phyloP scores from a whole-genome alignment of 2,888 invertebrate species.

The Xylocampa areola region DNA sequence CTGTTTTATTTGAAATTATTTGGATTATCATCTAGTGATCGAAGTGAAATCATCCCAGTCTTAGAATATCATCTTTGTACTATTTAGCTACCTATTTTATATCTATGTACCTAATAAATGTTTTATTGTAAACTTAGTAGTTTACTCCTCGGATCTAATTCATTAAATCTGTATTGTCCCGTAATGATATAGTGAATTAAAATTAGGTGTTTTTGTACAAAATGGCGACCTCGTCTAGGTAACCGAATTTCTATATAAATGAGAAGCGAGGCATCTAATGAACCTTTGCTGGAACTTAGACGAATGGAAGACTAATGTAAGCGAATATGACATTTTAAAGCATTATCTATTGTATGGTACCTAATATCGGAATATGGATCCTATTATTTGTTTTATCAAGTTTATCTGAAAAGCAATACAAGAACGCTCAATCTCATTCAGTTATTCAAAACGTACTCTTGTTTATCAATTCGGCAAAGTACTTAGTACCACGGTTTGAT shows the following conservation, averaged over 20 bases:
- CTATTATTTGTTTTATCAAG: slow-evolving; percentile 55
- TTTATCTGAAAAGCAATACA: slow-evolving; percentile 71
- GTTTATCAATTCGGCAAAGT: slow-evolving; percentile 65
- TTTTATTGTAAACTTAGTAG: slow-evolving; percentile 87
- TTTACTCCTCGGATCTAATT: slow-evolving; percentile 84
- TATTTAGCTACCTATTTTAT: slow-evolving; percentile 83
- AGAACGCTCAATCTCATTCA: slow-evolving; percentile 43
- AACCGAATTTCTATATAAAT: slow-evolving; percentile 86
- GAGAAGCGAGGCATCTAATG: slow-evolving; percentile 68
- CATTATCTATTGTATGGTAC: slow-evolving; percentile 53
- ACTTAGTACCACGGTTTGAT: slow-evolving; percentile 64
- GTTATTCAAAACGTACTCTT: slow-evolving; percentile 30
- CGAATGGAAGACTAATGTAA: slow-evolving; percentile 65
- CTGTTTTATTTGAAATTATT: slow-evolving; percentile 68
- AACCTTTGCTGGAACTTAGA: slow-evolving; percentile 68
- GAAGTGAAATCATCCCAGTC: slow-evolving; percentile 76
- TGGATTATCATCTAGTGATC: slow-evolving; percentile 67
- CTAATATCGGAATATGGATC: slow-evolving; percentile 48
- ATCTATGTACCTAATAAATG: slow-evolving; percentile 87
- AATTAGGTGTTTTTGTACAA: slow-evolving; percentile 87
- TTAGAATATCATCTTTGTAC: slow-evolving; percentile 80
- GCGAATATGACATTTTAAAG: slow-evolving; percentile 59
- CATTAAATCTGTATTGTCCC: slow-evolving; percentile 86
- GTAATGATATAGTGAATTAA: slow-evolving; percentile 80
- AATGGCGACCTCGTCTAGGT: slow-evolving; percentile 88